Percentiles rank a stretch among this genome's conserved stretches.
These are phyloP conservation scores for Melanostoma mellinum DNA, from an alignment of 2,888 invertebrate genomes.

Conservation along the genomic window DNA sequence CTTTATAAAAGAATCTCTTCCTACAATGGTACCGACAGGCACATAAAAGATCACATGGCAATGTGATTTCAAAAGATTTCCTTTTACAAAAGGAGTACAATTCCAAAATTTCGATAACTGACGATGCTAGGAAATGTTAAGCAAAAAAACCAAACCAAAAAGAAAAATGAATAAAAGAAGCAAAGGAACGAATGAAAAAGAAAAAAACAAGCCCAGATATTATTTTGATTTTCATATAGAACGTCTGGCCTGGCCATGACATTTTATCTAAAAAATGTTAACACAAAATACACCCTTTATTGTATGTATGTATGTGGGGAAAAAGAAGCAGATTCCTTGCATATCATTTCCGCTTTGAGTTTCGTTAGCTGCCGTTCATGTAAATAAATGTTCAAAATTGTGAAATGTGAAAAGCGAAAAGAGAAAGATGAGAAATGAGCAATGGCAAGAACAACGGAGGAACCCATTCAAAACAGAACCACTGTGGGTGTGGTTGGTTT, in stretches of 20 bases:
- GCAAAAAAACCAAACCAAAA: too few species aligned
- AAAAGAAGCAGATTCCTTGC: background rate
- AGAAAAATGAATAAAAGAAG: background rate
- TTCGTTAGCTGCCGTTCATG: background rate
- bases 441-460: background rate
- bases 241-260: constrained; percentile 15
- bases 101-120: too few species aligned
- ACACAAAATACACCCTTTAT: constrained; percentile 25
- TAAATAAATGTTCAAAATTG: constrained; percentile 27
- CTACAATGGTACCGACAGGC: too few species aligned
- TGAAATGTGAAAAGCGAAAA: constrained; percentile 6
- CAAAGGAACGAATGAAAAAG: too few species aligned
- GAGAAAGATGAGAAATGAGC: constrained; percentile 8
- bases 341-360: constrained; percentile 23
- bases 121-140: too few species aligned
- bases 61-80: too few species aligned
- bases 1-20: too few species aligned
- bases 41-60: too few species aligned
- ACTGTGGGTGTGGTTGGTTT: background rate
- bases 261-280: background rate
- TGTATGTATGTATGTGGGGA: background rate
- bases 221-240: constrained; percentile 3
- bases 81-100: too few species aligned
- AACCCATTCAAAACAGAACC: too few species aligned
- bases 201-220: background rate